phyloP scores from a whole-genome alignment of 2,888 invertebrate genomes.

The Sesamia inferens region DNA sequence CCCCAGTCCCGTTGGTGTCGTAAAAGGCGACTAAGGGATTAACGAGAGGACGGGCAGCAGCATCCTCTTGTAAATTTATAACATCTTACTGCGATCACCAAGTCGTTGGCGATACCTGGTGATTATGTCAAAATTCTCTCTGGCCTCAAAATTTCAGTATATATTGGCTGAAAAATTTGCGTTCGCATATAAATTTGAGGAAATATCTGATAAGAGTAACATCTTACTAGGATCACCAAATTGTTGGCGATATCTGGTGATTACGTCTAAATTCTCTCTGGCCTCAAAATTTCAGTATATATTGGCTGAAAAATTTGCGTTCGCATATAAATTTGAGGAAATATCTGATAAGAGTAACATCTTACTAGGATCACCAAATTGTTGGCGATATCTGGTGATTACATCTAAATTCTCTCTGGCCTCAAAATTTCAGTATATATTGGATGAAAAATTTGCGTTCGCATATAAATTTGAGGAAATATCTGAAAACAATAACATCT shows the following conservation, averaged over 20 bases:
- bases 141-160: slow-evolving; percentile 1
- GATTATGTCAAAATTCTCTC: slow-evolving; percentile 34
- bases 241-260: slow-evolving; percentile 1
- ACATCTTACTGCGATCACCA: slow-evolving; percentile 42
- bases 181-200: background rate
- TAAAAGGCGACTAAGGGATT: slow-evolving; percentile 44
- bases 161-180: background rate
- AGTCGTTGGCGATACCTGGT: background rate
- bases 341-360: too few relatives aligned
- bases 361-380: slow-evolving; percentile 31
- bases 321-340: background rate
- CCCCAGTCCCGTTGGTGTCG: slow-evolving; percentile 30
- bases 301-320: background rate
- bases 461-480: background rate
- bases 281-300: background rate
- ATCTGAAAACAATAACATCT: background rate
- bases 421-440: background rate
- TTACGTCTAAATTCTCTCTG: slow-evolving; percentile 29
- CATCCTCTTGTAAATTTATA: slow-evolving; percentile 16
- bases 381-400: slow-evolving; percentile 13
- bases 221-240: slow-evolving; percentile 32
- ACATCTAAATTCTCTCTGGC: slow-evolving; percentile 23
- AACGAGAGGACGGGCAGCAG: slow-evolving; percentile 32
- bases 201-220: background rate
- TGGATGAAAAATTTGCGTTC: background rate